Evolutionary conservation across 2,113 vertebrate genomes (phyloP).

Genomic region (Illadopsis cleaveri): DNA sequence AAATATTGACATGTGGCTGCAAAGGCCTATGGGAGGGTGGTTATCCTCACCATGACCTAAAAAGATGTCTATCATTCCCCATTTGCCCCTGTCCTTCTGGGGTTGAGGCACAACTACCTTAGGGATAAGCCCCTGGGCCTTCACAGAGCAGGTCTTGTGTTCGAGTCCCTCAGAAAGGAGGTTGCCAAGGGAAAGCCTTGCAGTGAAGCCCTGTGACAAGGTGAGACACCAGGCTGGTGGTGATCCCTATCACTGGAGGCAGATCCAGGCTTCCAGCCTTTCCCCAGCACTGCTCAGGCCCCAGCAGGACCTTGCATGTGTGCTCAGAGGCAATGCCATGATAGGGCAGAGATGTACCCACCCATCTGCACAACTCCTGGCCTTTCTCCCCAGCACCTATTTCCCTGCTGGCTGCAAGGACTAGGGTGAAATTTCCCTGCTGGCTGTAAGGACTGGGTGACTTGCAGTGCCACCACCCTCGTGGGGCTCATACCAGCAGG

Average conservation of each 20-base stretch:
- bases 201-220: background rate
- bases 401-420: background rate
- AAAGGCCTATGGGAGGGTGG: background rate
- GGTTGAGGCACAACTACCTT: background rate
- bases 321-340: background rate
- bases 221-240: background rate
- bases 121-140: background rate
- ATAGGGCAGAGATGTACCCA: background rate
- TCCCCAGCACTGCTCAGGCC: background rate
- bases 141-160: background rate
- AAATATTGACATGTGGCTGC: background rate
- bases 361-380: background rate
- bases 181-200: background rate
- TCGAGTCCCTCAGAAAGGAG: background rate
- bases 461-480: accelerated
- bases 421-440: background rate
- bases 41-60: background rate
- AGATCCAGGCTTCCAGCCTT: background rate
- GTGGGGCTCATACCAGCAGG: background rate
- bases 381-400: background rate
- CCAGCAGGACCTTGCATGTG: accelerated
- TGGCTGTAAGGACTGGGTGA: background rate
- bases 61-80: background rate
- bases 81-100: background rate
- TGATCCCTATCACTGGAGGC: accelerated